Base-by-base conservation (phyloP, 2,113 vertebrate species). In the Corvus hawaiiensis region DNA sequence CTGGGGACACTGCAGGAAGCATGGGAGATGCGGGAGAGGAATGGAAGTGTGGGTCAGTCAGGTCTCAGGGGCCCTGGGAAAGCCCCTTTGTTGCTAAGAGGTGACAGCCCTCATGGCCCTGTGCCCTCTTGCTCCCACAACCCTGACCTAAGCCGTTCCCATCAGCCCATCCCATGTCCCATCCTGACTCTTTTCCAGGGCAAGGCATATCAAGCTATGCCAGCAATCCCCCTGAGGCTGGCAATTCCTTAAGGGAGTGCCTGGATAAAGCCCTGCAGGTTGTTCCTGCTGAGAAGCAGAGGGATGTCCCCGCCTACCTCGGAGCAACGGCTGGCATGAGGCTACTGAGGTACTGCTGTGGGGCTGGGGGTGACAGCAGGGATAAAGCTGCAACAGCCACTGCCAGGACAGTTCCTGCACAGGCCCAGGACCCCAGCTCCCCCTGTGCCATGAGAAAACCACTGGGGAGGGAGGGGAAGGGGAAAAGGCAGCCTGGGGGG, bases 251-350 rank as follows among this genome's bases (percentile, higher is more conserved):
- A 4, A 93, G 96, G 69, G 71, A 59, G 2, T 99, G 99, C 87
- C 96, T 99, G 85, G 90, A 98, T 16, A 95, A 96, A 80, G 98
- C 98, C 6, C 87, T 98, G 89, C 66, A 61, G 49, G 97, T 95
- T 67, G 93, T 99, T 79, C 98, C 99, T 28, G 74, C 85, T 85
- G 94, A 96, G 12, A 96, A 96, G 58, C 98, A 98, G 71, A 87
- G 62, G 19, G 89, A 97, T 87, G 97, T 97, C 13, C 98, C 98
- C 7, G 97, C 95, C 52, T 99, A 98, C 73, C 98, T 99, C 5
- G 99, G 99, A 75, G 99, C 99, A 33, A 99, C 99, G 0, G 99
- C 98, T 12, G 99, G 99, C 89, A 99, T 99, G 99, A 98, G 99
- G 93, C 98, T 99, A 4, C 97, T 99, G 89, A 95, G 97, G 99